A percentile compares a stretch with the other conserved stretches of the same genome.
These are phyloP conservation scores for Sardinella longiceps DNA, from an alignment of 2,797 vertebrate species.

Conservation along the genomic window DNA sequence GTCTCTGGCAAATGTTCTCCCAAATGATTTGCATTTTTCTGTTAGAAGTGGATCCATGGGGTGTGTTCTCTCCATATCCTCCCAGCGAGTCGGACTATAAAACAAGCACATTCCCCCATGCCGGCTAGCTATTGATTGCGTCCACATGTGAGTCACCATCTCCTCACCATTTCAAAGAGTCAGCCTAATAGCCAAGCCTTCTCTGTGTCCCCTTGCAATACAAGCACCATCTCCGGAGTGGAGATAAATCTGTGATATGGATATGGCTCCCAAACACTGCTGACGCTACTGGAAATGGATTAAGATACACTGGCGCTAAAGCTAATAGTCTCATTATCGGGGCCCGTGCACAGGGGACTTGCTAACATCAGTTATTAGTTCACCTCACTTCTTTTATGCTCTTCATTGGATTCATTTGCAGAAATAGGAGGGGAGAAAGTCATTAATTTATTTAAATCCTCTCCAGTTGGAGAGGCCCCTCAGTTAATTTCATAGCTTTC, in stretches of 20 bases:
- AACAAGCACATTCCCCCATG: not conserved
- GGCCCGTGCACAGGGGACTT: constrained; percentile 60
- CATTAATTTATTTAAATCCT: constrained; percentile 66
- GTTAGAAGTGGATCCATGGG: not conserved
- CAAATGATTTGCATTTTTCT: not conserved
- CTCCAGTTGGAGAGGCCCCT: constrained; percentile 61
- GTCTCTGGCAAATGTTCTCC: not conserved
- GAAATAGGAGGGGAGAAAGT: not conserved
- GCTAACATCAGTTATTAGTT: constrained; percentile 69
- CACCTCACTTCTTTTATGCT: constrained; percentile 57
- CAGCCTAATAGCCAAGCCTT: not conserved
- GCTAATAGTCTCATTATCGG: constrained; percentile 71
- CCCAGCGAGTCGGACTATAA: not conserved
- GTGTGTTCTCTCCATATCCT: not conserved
- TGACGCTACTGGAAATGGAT: constrained; percentile 59
- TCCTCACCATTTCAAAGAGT: not conserved
- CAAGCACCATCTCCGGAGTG: constrained; percentile 40
- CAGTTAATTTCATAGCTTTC: constrained; percentile 72
- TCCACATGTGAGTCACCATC: not conserved
- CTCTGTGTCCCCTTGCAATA: not conserved
- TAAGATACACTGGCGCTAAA: constrained; percentile 59
- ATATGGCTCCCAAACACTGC: constrained; percentile 57
- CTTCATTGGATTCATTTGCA: constrained; percentile 54
- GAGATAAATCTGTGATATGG: constrained; percentile 55
- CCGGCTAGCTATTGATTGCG: not conserved